Percentiles rank a stretch among this genome's conserved stretches.
phyloP scores from a whole-genome alignment of 1,140 invertebrate genomes.

The Dolichoris vasculosae region DNA sequence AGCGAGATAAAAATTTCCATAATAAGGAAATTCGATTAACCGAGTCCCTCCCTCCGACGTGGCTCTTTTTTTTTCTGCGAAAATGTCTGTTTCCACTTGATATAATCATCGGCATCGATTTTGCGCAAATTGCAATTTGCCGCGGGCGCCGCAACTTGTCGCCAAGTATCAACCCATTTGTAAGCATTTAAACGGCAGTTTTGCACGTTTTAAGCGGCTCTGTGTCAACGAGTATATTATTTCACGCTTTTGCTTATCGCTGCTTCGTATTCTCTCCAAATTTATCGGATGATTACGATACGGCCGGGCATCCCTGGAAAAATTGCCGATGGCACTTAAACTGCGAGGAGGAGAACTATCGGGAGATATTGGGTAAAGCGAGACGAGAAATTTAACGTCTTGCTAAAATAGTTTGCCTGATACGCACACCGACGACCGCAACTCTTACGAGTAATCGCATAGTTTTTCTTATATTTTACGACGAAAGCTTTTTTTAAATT shows the following conservation, averaged over 20 bases:
- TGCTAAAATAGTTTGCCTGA: neutral
- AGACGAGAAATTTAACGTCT: conserved; percentile 4
- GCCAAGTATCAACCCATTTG: neutral
- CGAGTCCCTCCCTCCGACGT: too few species aligned
- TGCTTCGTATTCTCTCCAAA: neutral
- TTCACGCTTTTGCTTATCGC: conserved; percentile 35
- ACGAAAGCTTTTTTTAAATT: neutral
- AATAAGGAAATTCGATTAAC: conserved; percentile 33
- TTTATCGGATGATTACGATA: conserved; percentile 1
- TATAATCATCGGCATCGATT: conserved; percentile 25
- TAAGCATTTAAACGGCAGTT: conserved; percentile 16
- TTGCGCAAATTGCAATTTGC: neutral
- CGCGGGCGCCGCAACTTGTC: conserved; percentile 1
- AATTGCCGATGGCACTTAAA: neutral
- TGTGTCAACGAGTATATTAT: conserved; percentile 36
- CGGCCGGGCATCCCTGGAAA: neutral
- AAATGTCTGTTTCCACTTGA: conserved; percentile 28
- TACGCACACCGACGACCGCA: neutral
- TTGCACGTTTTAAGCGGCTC: neutral
- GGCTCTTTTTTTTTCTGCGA: neutral
- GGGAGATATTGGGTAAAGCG: neutral
- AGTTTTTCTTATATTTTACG: neutral
- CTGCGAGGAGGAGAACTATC: neutral
- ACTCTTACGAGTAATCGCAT: neutral
- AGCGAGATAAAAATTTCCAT: neutral